These are phyloP conservation scores for Agrypnus murinus DNA, from an alignment of 2,888 invertebrate species.

Conservation along the genomic window DNA sequence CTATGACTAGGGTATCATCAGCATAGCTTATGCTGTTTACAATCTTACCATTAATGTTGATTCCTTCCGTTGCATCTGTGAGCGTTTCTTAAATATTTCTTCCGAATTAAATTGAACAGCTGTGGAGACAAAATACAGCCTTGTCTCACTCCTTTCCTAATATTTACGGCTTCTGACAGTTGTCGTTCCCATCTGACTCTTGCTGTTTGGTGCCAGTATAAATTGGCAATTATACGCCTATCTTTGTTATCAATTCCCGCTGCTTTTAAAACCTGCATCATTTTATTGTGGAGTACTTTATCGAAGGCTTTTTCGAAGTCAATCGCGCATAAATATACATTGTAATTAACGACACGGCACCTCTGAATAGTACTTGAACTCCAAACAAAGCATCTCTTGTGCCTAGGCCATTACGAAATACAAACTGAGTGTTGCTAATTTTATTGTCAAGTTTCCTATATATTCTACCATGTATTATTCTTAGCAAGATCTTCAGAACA, in stretches of 20 bases:
- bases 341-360: constrained; percentile 5
- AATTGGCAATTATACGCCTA: constrained; percentile 1
- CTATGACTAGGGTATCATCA: too few species aligned
- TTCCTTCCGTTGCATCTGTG: too few species aligned
- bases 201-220: neutral
- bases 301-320: constrained; percentile 12
- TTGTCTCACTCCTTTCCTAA: too few species aligned
- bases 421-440: constrained; percentile 6
- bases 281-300: constrained; percentile 2
- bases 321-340: constrained; percentile 10
- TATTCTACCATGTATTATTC: constrained; percentile 14
- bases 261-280: neutral
- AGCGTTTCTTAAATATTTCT: too few species aligned
- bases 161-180: too few species aligned
- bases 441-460: constrained; percentile 7
- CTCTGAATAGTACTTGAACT: constrained; percentile 11
- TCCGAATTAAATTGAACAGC: too few species aligned
- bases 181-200: too few species aligned
- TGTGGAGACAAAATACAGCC: too few species aligned
- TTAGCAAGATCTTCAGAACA: constrained; percentile 11
- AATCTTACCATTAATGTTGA: too few species aligned
- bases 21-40: too few species aligned
- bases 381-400: neutral
- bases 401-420: constrained; percentile 7
- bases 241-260: constrained; percentile 13